Evolutionary conservation across 64 coral and sea anemone genomes (phyloP), one percentile per base, ranked within the genome.

Genomic region (Dendronephthya gigantea): DNA sequence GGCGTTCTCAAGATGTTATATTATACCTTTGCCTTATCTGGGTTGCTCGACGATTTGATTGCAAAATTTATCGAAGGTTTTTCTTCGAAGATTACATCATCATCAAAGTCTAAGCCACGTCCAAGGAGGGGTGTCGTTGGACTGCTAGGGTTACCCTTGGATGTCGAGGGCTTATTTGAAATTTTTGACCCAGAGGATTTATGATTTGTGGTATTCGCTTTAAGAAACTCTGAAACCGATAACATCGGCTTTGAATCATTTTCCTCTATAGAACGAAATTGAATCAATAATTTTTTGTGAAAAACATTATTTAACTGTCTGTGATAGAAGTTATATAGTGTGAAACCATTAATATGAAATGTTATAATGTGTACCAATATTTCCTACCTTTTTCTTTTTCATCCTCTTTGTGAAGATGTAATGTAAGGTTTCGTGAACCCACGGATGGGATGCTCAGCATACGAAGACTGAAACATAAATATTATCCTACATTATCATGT

Each of bases 361-460:
- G n/a, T n/a, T n/a, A n/a, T n/a, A n/a, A n/a, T n/a, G n/a, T n/a
- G n/a, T n/a, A n/a, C n/a, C n/a, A n/a, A n/a, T n/a, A n/a, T n/a
- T n/a, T 23, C 55, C 19, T 19, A 27, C 14, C 36, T 39, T 83
- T 86, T 85, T 86, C 83, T 51, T 92, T 84, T 50, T 92, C 91
- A 36, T 92, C 87, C 28, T 92, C 91, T 30, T 82, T 84, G 72
- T 92, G 88, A 62, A 92, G 51, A 82, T 92, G 87, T 55, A 52
- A 82, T 13, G 84, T 81, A 22, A 92, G 83, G 72, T 92, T 92
- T 35, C 91, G 85, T 14, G 91, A 82, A 27, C 91, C 91, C 11
- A 56, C 40, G 49, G 91, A 82, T 36, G 91, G 91, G 17, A 89
- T 25, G 31, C 48, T 31, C 28, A 92, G 50, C 7, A 92, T 70